Evolutionary conservation across 2,888 invertebrate species (phyloP).

Genomic region (Oligia fasciuncula): DNA sequence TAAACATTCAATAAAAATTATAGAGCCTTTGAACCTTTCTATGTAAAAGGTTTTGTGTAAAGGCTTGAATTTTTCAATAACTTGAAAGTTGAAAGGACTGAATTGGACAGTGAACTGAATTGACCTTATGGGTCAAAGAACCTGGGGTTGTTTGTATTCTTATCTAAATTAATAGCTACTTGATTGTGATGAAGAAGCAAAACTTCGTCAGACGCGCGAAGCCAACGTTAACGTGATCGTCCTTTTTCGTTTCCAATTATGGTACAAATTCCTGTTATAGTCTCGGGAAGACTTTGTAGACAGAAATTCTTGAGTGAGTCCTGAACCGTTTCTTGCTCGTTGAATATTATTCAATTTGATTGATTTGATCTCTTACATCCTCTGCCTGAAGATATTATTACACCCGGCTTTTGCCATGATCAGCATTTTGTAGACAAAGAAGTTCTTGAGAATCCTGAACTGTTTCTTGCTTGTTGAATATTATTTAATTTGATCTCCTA

Average conservation of each 20-base stretch:
- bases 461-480: constrained; percentile 17
- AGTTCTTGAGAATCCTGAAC: constrained; percentile 12
- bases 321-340: constrained; percentile 14
- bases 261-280: constrained; percentile 23
- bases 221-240: constrained; percentile 9
- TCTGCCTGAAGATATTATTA: background rate
- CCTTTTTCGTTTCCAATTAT: constrained; percentile 46
- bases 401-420: background rate
- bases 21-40: constrained; percentile 51
- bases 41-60: constrained; percentile 26
- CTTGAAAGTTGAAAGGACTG: constrained; percentile 48
- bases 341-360: constrained; percentile 16
- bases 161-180: constrained; percentile 37
- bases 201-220: constrained; percentile 23
- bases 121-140: constrained; percentile 50
- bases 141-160: constrained; percentile 21
- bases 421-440: background rate
- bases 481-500: constrained; percentile 9
- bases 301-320: constrained; percentile 17
- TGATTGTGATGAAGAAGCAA: constrained; percentile 20
- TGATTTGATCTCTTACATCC: constrained; percentile 16
- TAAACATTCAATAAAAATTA: constrained; percentile 25
- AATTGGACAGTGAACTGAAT: constrained; percentile 32
- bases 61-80: constrained; percentile 43
- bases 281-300: constrained; percentile 9